Evolutionary conservation across 1,140 invertebrate species (phyloP), one percentile per base, ranked within the genome.

Genomic region (Sycophaga agraensis): DNA sequence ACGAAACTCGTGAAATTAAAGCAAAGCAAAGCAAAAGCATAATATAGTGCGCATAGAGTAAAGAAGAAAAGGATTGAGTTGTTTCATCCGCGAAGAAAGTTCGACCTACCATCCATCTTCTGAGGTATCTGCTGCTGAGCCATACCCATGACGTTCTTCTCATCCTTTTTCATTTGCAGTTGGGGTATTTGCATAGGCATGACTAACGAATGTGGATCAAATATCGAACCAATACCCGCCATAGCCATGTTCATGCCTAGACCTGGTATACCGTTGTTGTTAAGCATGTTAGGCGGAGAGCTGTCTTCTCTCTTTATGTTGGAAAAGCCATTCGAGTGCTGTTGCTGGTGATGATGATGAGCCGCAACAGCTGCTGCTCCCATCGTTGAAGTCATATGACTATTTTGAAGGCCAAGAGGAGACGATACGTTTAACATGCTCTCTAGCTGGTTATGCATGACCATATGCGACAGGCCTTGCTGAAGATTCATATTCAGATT

Each of bases 141-240:
- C 45, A 76, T 74, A 9, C 66, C 21, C 22, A 81, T 64, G 5
- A 76, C 71, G 7, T 77, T 73, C 17, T 82, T 77, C 14, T 84
- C 82, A 4, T 86, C 83, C 64, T 85, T 83, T 63, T 84, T 85
- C 37, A 82, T 82, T 4, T 83, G 64, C 14, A 82, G 70, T 35
- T 83, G 82, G 8, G 53, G 59, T 17, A 53, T 51, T 40, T 60
- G 82, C 70, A 78, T 79, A 12, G 82, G 79, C 55, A 82, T 75
- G 43, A 77, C 67, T 19, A 49, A 5, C 12, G 51, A 35, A 17
- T 62, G 54, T 0, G 87, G 85, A 73, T 89, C 87, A 63, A 89
- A 90, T 61, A 89, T 87, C 2, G 87, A 88, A n/a, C 81, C 70
- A 69, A 84, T 81, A 4, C 80, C 77, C 3, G 76, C 71, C 66